A percentile compares a stretch with the other conserved stretches of the same genome.
phyloP scores from a whole-genome alignment of 2,888 invertebrate species.

The Panorpa germanica region DNA sequence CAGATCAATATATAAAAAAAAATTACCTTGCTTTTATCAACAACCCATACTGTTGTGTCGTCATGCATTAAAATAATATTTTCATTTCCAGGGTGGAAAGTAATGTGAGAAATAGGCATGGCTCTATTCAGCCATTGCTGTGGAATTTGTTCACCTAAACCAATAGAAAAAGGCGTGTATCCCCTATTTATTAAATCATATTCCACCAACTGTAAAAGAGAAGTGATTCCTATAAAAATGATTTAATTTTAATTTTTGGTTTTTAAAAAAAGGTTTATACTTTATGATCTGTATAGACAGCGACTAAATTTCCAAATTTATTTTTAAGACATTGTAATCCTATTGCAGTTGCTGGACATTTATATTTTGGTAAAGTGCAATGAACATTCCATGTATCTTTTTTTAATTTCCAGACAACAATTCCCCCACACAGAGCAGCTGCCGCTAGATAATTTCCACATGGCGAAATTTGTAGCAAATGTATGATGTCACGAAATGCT shows the following conservation, averaged over 20 bases:
- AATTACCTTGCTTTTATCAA: slow-evolving; percentile 35
- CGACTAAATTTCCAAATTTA: slow-evolving; percentile 34
- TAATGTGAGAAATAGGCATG: slow-evolving; percentile 38
- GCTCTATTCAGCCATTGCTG: slow-evolving; percentile 35
- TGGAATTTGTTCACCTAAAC: slow-evolving; percentile 29
- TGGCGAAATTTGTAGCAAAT: slow-evolving; percentile 28
- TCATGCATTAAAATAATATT: slow-evolving; percentile 54
- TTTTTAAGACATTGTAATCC: slow-evolving; percentile 48
- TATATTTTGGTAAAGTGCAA: slow-evolving; percentile 49
- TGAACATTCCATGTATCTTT: slow-evolving; percentile 24
- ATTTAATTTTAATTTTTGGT: slow-evolving; percentile 6
- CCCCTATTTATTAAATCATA: slow-evolving; percentile 43
- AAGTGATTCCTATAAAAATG: slow-evolving; percentile 8
- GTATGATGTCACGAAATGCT: slow-evolving; percentile 36
- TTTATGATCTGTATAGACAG: slow-evolving; percentile 64
- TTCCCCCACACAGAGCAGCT: slow-evolving; percentile 42
- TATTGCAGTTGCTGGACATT: slow-evolving; percentile 50
- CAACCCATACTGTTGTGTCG: slow-evolving; percentile 43
- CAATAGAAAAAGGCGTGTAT: slow-evolving; percentile 42
- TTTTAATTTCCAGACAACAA: slow-evolving; percentile 40
- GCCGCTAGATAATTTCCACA: slow-evolving; percentile 43
- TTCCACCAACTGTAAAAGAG: slow-evolving; percentile 44
- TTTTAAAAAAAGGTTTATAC: slow-evolving; percentile 22
- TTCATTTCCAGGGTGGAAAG: slow-evolving; percentile 38
- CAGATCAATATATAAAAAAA: neutral